Percentiles rank a stretch among this genome's conserved stretches.
These are phyloP conservation scores for Macropus fuliginosus DNA, from an alignment of 2,797 vertebrate species.

Conservation along the genomic window DNA sequence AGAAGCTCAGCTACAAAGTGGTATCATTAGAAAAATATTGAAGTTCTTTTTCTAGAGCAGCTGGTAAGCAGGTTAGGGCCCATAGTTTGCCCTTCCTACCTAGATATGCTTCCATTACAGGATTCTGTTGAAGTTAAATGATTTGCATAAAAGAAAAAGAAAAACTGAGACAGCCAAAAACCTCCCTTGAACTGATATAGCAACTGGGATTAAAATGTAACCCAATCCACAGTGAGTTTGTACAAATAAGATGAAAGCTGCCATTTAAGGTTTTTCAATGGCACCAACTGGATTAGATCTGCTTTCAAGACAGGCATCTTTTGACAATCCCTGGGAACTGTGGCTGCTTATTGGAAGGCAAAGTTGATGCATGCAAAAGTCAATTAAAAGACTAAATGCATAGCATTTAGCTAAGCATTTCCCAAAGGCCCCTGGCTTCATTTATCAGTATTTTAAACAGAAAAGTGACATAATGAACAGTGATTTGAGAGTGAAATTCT, in stretches of 20 bases:
- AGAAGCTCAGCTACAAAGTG: not conserved
- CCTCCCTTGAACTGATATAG: conserved; percentile 53
- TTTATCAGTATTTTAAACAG: conserved; percentile 27
- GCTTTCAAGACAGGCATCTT: conserved; percentile 71
- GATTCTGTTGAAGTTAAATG: conserved; percentile 46
- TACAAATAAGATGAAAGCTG: conserved; percentile 69
- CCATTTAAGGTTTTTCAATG: conserved; percentile 75
- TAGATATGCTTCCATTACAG: not conserved
- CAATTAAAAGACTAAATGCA: conserved; percentile 69
- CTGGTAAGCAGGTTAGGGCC: not conserved
- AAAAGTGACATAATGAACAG: conserved; percentile 7
- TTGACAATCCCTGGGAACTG: conserved; percentile 71
- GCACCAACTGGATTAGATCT: conserved; percentile 72
- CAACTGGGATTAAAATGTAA: conserved; percentile 70
- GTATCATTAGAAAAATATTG: not conserved
- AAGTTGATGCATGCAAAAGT: conserved; percentile 68
- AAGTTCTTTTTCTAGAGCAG: conserved; percentile 17
- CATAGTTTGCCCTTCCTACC: conserved; percentile 13
- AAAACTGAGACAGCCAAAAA: conserved; percentile 65
- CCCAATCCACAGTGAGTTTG: conserved; percentile 49
- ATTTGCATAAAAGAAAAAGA: conserved; percentile 52
- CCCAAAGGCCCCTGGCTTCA: conserved; percentile 49
- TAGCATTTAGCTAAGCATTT: conserved; percentile 55
- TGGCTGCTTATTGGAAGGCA: conserved; percentile 70
- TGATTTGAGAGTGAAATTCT: conserved; percentile 57